Evolutionary conservation across 2,113 vertebrate genomes (phyloP), one percentile per base, ranked within the genome.

Genomic region (Sceloporus tristichus): DNA sequence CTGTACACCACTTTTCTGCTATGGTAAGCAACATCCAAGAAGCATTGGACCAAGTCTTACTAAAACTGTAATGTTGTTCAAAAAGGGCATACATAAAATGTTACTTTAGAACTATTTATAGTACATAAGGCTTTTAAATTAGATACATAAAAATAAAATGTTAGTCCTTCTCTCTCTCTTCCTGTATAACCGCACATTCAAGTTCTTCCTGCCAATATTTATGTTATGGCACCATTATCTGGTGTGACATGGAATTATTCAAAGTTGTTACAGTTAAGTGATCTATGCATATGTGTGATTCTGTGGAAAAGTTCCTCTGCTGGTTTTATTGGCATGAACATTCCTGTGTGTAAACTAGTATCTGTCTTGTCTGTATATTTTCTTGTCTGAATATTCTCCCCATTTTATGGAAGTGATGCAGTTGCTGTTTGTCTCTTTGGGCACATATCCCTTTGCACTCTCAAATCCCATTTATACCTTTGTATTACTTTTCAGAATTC

Each of bases 1-100:
- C 9, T 74, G 16, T 18, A 10, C 54, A 21, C 40, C 80, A 71
- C 38, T 80, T 62, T 82, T 84, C 6, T 68, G 56, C 29, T 81
- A 42, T 80, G 66, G 2, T 34, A 92, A 90, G 81, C 74, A 92
- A 73, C 21, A 21, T 9, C 62, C 4, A 83, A 21, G 53, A 88
- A 90, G 16, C 16, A 3, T 82, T 75, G 88, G 42, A 91, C 7
- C 25, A 34, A 40, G 42, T 75, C 70, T 87, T 91, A 34, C 74
- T 74, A 71, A 77, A 87, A 27, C 29, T 68, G 4, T 29, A 92
- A 73, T 65, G n/a, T 62, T 79, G 68, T 85, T 89, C 9, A 74
- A 77, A 86, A 82, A 42, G 79, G 3, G 29, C 42, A 59, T 82
- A 56, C 40, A 59, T 68, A 77, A 23, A 38, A 40, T 48, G 38